Percentiles rank a stretch among this genome's conserved stretches.
Evolutionary conservation across 1,140 invertebrate genomes (phyloP).

Genomic region (Dryas iulia): DNA sequence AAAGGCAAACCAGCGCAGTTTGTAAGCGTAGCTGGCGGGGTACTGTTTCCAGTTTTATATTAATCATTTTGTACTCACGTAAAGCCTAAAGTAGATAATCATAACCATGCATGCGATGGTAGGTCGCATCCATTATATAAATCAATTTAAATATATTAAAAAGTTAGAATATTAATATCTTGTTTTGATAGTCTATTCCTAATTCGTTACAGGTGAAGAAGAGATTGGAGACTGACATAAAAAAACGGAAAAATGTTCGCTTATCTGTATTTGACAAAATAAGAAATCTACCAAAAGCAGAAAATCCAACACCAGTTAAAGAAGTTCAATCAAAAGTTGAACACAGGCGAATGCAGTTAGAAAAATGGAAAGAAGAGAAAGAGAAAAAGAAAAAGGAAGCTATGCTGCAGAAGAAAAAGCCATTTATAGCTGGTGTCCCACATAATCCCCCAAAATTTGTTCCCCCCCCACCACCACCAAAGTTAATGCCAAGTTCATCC

Average conservation of each 20-base stretch:
- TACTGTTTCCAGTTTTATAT: conserved; percentile 36
- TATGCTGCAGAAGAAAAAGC: conserved; percentile 58
- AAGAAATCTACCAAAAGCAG: conserved; percentile 46
- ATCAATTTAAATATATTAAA: not conserved
- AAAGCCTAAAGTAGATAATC: not conserved
- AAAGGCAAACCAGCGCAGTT: conserved; percentile 60
- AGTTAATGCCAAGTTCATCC: conserved; percentile 52
- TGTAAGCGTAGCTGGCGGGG: conserved; percentile 58
- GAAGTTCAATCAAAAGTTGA: conserved; percentile 43
- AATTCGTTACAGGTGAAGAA: conserved; percentile 59
- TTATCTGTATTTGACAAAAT: conserved; percentile 55
- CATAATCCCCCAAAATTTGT: conserved; percentile 48
- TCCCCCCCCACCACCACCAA: conserved; percentile 50
- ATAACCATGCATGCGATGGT: conserved; percentile 40
- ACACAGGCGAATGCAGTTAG: conserved; percentile 53
- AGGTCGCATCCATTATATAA: conserved; percentile 20
- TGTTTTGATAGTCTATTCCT: not conserved
- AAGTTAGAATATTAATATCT: not conserved
- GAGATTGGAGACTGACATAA: conserved; percentile 49
- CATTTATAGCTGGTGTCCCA: conserved; percentile 54
- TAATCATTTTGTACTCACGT: conserved; percentile 9
- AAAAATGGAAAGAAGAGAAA: conserved; percentile 69
- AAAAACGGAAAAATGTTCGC: conserved; percentile 48
- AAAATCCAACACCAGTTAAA: conserved; percentile 37
- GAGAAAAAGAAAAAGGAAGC: conserved; percentile 57